Percentiles rank a stretch among this genome's conserved stretches.
Evolutionary conservation across 2,113 vertebrate genomes (phyloP).

Genomic region (Podilymbus podiceps): DNA sequence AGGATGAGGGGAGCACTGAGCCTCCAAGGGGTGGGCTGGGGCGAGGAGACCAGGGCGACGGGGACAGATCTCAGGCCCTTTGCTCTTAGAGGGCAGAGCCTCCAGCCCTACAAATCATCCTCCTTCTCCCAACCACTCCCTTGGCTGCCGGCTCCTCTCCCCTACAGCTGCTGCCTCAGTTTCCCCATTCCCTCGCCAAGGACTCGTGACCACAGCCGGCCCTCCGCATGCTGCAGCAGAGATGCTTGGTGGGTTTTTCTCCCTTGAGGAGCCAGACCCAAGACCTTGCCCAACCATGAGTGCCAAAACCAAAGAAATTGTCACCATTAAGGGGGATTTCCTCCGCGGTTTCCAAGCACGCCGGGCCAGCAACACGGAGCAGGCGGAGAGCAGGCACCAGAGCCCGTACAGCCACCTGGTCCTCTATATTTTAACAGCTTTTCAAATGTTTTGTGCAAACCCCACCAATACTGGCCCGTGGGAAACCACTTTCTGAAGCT

Average conservation of each 20-base stretch:
- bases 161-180: background rate
- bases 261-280: accelerated
- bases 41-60: accelerated
- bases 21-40: background rate
- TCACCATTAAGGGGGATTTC: background rate
- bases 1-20: background rate
- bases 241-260: background rate
- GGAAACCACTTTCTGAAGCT: background rate
- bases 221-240: accelerated
- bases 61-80: background rate
- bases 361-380: background rate
- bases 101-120: background rate
- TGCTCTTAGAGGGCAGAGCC: background rate
- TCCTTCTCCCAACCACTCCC: background rate
- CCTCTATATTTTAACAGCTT: background rate
- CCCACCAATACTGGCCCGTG: accelerated
- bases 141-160: accelerated
- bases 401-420: accelerated
- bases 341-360: accelerated
- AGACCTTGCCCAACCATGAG: background rate
- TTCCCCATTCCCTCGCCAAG: background rate
- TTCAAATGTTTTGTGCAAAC: background rate
- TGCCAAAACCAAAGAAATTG: too few species aligned
- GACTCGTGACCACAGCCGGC: accelerated
- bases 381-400: accelerated